Conservation (phyloP, 2,113 vertebrate genomes). For the Hemiprocne comata region DNA sequence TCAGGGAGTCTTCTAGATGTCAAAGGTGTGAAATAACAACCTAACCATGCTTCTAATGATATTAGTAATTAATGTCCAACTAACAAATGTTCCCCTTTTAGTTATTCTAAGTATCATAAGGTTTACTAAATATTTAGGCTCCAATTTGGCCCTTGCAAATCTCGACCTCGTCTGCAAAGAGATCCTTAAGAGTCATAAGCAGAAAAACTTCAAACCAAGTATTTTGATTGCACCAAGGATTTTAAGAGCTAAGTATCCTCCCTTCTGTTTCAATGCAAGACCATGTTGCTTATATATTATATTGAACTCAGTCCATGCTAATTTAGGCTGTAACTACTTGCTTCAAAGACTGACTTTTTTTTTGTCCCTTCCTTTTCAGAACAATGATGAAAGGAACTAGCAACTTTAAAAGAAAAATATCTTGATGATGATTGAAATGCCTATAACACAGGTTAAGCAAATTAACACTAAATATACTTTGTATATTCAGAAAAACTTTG, state of each 20-base stretch:
- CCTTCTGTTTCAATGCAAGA: background rate
- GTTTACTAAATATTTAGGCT: background rate
- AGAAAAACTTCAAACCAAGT: background rate
- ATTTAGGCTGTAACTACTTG: background rate
- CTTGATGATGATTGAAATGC: background rate
- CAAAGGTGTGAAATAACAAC: background rate
- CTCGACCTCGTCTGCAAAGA: background rate
- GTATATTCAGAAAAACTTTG: background rate
- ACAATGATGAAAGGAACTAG: background rate
- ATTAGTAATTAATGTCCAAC: background rate
- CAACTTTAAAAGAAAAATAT: background rate
- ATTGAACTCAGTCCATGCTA: background rate
- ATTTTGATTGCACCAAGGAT: background rate
- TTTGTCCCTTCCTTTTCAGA: background rate
- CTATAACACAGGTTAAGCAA: background rate
- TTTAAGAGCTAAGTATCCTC: background rate
- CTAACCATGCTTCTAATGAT: background rate
- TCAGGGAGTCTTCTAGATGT: background rate
- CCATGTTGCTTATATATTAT: background rate
- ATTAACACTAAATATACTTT: background rate
- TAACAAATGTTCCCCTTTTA: background rate
- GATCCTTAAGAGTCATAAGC: background rate
- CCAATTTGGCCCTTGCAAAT: background rate
- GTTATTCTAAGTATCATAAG: background rate
- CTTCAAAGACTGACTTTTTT: background rate